Evolutionary conservation across 2,797 vertebrate genomes (phyloP), one percentile per base, ranked within the genome.

Genomic region (Macroramphosus scolopax): DNA sequence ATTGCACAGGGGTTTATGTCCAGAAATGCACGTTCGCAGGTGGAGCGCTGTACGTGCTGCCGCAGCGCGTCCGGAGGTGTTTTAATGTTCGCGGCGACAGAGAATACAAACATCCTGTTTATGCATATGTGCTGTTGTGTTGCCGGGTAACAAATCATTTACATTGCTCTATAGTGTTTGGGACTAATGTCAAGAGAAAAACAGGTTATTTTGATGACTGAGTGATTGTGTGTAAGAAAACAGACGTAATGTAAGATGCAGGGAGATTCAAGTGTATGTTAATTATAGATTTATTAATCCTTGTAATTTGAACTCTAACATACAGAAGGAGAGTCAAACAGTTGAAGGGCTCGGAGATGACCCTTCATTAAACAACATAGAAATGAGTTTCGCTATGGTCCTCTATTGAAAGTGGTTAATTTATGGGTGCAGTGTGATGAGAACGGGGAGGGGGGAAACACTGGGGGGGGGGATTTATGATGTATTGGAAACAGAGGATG

Each of bases 401-500:
- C 46, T 51, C 51, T 51, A 45, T 69, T 80, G 77, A 80, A 80
- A 79, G 72, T 70, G 56, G 63, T 85, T 87, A 75, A 88, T 88
- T 79, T 83, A 74, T 80, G 65, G 77, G 68, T 71, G 72, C 56
- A 45, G 56, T 53, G 47, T 56, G 47, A 81, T 78, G 75, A 74
- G 60, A 45, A 54, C 12, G 47, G 24, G 35, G 51, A 28, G 36
- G 35, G 51, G 25, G 58, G 24, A 49, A 57, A 61, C 82, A 77
- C 74, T 35, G 32, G 60, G 73, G 79, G 79, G 66, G 22, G 72
- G 85, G 85, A 87, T 87, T 90, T 88, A 89, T 91, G 92, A 84
- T 83, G 88, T 81, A 85, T 84, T 91, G 91, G 87, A 93, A 92
- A 93, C 86, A 89, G 88, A 91, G 88, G 90, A 89, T 88, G 89